Evolutionary conservation across 2,888 invertebrate species (phyloP).

Genomic region (Gisinianus flammeolus): DNA sequence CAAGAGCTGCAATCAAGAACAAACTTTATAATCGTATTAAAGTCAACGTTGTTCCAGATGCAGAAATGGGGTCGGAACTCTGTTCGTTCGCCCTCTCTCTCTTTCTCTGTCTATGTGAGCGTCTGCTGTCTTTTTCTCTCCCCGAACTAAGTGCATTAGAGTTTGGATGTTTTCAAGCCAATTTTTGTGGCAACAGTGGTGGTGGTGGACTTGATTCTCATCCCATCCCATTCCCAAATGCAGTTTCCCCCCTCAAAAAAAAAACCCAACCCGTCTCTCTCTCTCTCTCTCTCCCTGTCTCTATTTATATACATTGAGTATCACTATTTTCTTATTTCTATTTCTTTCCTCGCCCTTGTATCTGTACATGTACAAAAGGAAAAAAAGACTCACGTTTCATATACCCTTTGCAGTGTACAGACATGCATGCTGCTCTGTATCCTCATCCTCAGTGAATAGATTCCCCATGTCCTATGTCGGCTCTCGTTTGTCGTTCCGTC

Average conservation of each 20-base stretch:
- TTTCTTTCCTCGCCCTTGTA: not conserved
- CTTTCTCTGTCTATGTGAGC: not conserved
- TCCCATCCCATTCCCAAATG: not conserved
- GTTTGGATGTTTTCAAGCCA: conserved; percentile 26
- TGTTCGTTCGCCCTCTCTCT: not conserved
- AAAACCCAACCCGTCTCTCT: not conserved
- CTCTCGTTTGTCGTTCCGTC: not conserved
- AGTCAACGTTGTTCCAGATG: not conserved
- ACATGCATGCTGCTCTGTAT: not conserved
- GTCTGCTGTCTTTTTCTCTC: too few relatives aligned
- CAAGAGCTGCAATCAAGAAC: not conserved
- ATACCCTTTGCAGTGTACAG: not conserved
- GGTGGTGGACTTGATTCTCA: not conserved
- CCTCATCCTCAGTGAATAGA: not conserved
- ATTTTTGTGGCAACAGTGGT: conserved; percentile 28
- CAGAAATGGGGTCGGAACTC: not conserved
- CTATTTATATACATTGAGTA: not conserved
- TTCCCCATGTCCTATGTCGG: not conserved
- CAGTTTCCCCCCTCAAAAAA: conserved; percentile 1
- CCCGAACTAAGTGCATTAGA: conserved; percentile 26
- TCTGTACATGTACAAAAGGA: not conserved
- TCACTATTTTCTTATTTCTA: not conserved
- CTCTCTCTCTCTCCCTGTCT: not conserved
- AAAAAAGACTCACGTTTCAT: too few relatives aligned
- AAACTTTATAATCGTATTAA: conserved; percentile 36